Conservation (phyloP, 2,797 vertebrate genomes). For the Cyprinodon diabolis region DNA sequence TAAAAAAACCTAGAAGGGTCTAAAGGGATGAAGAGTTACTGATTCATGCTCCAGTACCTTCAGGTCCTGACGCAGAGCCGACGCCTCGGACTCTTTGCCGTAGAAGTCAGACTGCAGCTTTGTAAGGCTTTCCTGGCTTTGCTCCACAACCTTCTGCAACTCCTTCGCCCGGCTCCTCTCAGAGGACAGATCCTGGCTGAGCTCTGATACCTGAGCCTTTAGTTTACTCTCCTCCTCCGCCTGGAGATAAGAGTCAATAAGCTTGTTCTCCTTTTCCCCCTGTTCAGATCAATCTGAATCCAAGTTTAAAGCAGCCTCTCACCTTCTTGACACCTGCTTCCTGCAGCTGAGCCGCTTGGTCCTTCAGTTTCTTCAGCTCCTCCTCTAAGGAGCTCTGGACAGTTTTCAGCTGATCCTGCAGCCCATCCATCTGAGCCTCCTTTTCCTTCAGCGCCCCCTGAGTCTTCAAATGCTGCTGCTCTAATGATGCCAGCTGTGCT, state of each 20-base stretch:
- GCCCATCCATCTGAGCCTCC: conserved; percentile 83
- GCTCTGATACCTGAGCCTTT: conserved; percentile 78
- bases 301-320: conserved; percentile 25
- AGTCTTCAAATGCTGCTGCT: conserved; percentile 80
- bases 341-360: conserved; percentile 83
- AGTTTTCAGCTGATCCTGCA: conserved; percentile 83
- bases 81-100: conserved; percentile 94
- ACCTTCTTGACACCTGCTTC: conserved; percentile 84
- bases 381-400: conserved; percentile 83
- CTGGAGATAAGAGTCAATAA: conserved; percentile 67
- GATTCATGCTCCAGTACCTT: conserved; percentile 78
- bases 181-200: conserved; percentile 81
- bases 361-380: conserved; percentile 85
- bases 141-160: conserved; percentile 81
- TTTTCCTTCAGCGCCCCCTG: conserved; percentile 85
- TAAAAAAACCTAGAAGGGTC: background rate
- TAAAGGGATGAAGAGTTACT: background rate
- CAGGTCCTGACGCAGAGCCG: conserved; percentile 92
- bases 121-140: conserved; percentile 78
- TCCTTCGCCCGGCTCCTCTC: conserved; percentile 81
- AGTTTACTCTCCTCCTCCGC: conserved; percentile 85
- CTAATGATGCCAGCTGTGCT: conserved; percentile 79
- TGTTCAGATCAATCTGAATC: background rate
- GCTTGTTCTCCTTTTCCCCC: background rate
- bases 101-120: conserved; percentile 91